Conservation (phyloP, 1,140 invertebrate genomes). For the Berghia stephanieae region DNA sequence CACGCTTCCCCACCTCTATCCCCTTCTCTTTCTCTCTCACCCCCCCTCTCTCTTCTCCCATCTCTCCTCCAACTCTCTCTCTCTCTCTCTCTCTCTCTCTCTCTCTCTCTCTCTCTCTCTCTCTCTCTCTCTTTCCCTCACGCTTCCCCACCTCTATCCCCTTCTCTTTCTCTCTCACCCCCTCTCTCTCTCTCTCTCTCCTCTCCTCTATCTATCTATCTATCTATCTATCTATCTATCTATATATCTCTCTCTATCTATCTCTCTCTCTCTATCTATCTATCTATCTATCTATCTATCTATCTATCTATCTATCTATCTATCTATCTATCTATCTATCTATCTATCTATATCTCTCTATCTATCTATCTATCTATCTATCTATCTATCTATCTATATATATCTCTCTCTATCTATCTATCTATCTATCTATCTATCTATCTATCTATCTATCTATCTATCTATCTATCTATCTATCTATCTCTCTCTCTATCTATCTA, state of each 20-base stretch:
- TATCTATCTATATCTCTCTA: no score
- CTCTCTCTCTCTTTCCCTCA: background rate
- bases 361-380: no score
- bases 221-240: conserved; percentile 11
- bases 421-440: conserved; percentile 5
- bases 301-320: no score
- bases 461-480: no score
- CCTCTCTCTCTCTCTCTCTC: conserved; percentile 17
- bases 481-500: no score
- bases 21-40: conserved; percentile 21
- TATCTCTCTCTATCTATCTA: no score
- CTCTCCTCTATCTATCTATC: background rate
- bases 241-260: no score
- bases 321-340: conserved; percentile 9
- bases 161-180: conserved; percentile 23
- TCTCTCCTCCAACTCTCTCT: no score
- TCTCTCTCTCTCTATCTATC: no score
- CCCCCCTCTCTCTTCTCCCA: no score
- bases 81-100: conserved; percentile 11
- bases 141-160: background rate
- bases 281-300: background rate
- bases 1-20: conserved; percentile 4
- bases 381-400: no score
- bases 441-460: conserved; percentile 8
- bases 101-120: background rate